Percentiles rank a stretch among this genome's conserved stretches.
phyloP scores from a whole-genome alignment of 2,113 vertebrate species.

The Telmatochromis sp. region DNA sequence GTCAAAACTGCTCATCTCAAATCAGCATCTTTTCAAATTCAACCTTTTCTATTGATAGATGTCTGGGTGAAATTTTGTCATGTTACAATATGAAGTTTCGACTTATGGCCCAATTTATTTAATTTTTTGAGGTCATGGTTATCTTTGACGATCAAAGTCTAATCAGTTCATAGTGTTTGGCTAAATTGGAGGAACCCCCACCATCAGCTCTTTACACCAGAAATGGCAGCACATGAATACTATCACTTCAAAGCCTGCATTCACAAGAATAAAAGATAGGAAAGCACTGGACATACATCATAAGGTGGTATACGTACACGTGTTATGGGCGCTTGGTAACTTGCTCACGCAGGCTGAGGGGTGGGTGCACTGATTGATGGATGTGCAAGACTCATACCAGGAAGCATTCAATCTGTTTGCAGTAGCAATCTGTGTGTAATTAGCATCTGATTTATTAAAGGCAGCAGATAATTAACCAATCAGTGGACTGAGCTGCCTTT shows the following conservation, averaged over 20 bases:
- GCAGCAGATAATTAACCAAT: conserved; percentile 33
- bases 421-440: conserved; percentile 27
- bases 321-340: neutral
- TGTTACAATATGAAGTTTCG: neutral
- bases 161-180: neutral
- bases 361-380: conserved; percentile 10
- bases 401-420: neutral
- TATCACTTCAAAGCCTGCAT: neutral
- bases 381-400: neutral
- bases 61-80: neutral
- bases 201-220: neutral
- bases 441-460: conserved; percentile 37
- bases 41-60: neutral
- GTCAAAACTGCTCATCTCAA: neutral
- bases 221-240: neutral
- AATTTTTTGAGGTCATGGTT: neutral
- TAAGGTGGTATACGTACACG: neutral
- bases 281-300: neutral
- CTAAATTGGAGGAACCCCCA: accelerated
- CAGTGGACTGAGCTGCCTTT: neutral
- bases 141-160: neutral
- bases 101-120: neutral
- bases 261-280: neutral
- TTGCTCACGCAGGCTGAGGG: neutral
- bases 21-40: neutral